These are phyloP conservation scores for Pocillopora grandis DNA, from an alignment of 92 coral and sea anemone genomes.

Conservation along the genomic window DNA sequence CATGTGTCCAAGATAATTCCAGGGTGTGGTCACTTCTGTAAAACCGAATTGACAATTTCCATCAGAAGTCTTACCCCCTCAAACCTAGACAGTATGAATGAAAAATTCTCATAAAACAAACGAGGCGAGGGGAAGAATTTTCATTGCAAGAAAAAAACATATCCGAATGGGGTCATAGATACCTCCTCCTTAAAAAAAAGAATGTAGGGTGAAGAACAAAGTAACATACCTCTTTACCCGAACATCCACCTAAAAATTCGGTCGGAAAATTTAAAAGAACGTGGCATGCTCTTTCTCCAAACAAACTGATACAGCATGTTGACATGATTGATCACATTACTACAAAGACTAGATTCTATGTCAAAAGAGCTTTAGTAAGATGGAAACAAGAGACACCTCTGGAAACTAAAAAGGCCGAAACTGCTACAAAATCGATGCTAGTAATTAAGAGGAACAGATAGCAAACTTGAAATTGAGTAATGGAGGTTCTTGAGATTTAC, in stretches of 20 bases:
- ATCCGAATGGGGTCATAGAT: background rate
- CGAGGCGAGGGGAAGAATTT: background rate
- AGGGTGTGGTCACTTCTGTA: constrained; percentile 17
- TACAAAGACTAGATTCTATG: background rate
- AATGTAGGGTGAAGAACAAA: background rate
- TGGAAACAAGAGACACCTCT: background rate
- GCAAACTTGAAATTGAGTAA: background rate
- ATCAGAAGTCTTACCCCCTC: background rate
- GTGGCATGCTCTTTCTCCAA: constrained; percentile 1
- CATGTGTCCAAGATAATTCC: background rate
- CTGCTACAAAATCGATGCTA: background rate
- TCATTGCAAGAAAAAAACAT: background rate
- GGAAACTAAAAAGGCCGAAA: background rate
- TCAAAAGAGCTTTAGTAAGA: background rate
- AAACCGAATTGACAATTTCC: background rate
- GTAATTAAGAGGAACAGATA: background rate
- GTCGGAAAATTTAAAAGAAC: background rate
- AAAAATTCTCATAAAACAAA: background rate
- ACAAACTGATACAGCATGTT: background rate
- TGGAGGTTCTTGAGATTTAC: background rate
- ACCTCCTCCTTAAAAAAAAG: background rate
- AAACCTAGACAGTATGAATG: no score
- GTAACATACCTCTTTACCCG: background rate
- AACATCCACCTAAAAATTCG: background rate
- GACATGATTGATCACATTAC: constrained; percentile 29